These are phyloP conservation scores for Barypeithes pellucidus DNA, from an alignment of 2,888 invertebrate genomes.

Conservation along the genomic window DNA sequence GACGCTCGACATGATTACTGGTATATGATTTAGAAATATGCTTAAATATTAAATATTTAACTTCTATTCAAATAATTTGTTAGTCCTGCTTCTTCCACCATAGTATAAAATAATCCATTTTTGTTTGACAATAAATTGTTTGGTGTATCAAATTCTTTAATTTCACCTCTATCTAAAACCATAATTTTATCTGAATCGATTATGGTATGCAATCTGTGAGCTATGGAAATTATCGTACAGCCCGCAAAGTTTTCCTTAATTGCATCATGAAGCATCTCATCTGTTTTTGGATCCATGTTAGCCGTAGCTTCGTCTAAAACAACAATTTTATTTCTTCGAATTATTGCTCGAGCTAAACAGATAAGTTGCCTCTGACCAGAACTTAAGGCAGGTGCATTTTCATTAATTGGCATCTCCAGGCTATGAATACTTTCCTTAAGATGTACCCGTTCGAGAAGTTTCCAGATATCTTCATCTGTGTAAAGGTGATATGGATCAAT, in stretches of 20 bases:
- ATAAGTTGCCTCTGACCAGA: constrained; percentile 79
- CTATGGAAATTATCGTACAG: constrained; percentile 73
- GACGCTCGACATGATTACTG: too few species aligned
- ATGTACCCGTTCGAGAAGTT: constrained; percentile 63
- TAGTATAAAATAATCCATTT: constrained; percentile 76
- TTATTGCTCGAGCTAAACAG: constrained; percentile 79
- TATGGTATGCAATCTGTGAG: constrained; percentile 70
- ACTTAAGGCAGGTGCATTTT: constrained; percentile 67
- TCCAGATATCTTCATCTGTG: constrained; percentile 60
- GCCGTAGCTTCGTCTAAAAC: constrained; percentile 84
- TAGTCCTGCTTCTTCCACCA: constrained; percentile 73
- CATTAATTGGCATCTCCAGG: constrained; percentile 69
- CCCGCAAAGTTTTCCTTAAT: constrained; percentile 72
- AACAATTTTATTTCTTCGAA: constrained; percentile 68
- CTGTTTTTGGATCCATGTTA: constrained; percentile 87
- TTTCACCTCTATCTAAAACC: constrained; percentile 72
- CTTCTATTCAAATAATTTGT: constrained; percentile 24
- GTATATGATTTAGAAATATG: neutral
- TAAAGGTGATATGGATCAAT: constrained; percentile 59
- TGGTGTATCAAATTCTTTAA: constrained; percentile 59
- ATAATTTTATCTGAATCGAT: constrained; percentile 74
- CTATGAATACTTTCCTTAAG: constrained; percentile 73
- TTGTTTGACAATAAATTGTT: constrained; percentile 73
- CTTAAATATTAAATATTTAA: neutral
- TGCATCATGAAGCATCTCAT: constrained; percentile 82